Conservation (phyloP, 2,113 vertebrate genomes). For the Ondatra zibethicus region DNA sequence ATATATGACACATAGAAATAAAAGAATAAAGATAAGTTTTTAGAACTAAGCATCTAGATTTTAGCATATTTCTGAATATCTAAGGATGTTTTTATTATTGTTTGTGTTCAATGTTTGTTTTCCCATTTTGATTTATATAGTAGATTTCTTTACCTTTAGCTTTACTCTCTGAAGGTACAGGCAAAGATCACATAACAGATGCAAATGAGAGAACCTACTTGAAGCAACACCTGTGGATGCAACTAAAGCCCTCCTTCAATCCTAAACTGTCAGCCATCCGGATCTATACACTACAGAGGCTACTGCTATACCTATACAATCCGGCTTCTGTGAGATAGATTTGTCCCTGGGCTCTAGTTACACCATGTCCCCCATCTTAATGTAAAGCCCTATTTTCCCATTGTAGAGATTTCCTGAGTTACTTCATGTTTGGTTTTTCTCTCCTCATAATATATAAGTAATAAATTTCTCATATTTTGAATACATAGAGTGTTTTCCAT, state of each 20-base stretch:
- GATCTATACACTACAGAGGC: neutral
- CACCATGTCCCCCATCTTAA: neutral
- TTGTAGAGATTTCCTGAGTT: neutral
- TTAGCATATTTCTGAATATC: neutral
- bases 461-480: neutral
- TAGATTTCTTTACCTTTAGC: neutral
- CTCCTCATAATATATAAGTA: neutral
- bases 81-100: neutral
- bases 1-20: neutral
- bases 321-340: neutral
- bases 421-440: neutral
- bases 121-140: neutral
- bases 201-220: neutral
- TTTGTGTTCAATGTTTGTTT: neutral
- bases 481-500: neutral
- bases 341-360: neutral
- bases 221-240: neutral
- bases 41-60: neutral
- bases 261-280: neutral
- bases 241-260: fast-evolving
- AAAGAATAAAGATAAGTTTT: neutral
- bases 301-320: neutral
- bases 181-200: neutral
- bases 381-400: neutral
- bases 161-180: neutral